Percentiles rank a stretch among this genome's conserved stretches.
phyloP scores from a whole-genome alignment of 2,888 invertebrate species.

The Strigamia maritima region DNA sequence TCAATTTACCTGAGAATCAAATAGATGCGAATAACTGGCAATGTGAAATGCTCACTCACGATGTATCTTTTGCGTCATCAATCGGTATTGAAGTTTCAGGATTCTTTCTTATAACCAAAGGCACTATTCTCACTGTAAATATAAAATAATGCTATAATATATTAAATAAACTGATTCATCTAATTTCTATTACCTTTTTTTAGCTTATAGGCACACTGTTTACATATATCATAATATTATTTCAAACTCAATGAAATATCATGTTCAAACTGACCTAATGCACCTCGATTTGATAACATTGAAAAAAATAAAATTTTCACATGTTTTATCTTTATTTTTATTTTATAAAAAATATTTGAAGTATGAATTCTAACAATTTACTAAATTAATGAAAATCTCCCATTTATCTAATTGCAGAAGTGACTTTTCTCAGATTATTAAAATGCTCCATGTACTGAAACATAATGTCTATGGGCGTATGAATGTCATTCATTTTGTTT shows the following conservation, averaged over 20 bases:
- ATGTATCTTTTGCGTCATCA: neutral
- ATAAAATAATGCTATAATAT: neutral
- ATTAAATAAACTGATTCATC: neutral
- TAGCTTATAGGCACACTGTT: neutral
- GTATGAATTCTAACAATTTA: too few species aligned
- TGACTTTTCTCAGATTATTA: conserved; percentile 76
- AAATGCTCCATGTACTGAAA: conserved; percentile 94
- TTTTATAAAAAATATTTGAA: too few species aligned
- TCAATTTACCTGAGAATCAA: neutral
- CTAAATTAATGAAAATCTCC: too few species aligned
- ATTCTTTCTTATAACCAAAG: neutral
- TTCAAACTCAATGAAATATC: neutral
- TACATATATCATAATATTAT: neutral
- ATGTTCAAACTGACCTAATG: too few species aligned
- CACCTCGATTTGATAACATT: too few species aligned
- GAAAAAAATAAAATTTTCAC: too few species aligned
- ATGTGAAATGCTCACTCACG: neutral
- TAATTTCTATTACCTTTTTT: neutral
- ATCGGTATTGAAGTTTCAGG: neutral
- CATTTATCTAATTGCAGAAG: conserved; percentile 50
- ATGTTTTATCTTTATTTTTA: too few species aligned
- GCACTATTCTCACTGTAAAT: neutral
- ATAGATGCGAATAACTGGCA: neutral
- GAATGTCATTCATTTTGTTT: conserved; percentile 75
- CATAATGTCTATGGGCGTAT: conserved; percentile 86